Base-by-base conservation (phyloP, 1,140 invertebrate species). In the Drosophila micromelanica region DNA sequence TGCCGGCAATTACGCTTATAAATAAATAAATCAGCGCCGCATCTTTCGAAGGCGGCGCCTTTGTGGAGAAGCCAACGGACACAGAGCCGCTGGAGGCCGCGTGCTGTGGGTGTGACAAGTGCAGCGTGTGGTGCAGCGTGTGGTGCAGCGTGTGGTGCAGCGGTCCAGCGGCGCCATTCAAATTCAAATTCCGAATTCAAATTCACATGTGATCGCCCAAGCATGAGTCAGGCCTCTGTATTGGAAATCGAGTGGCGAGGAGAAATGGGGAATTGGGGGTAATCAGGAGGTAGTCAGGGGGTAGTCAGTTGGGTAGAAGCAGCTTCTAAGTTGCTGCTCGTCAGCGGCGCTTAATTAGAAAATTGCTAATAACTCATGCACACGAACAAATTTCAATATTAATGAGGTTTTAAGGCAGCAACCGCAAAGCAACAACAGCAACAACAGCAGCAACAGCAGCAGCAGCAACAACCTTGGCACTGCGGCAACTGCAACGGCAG, bases 321-420 rank as follows among this genome's bases (percentile, higher is more conserved):
- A 52, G 57, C 62, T 51, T 35, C 43, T 46, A 23, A 20, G 13
- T 13, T 49, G 62, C 68, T 62, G 59, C 78, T 81, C 69, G 80
- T 80, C 76, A 70, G 78, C 74, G 72, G 69, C 65, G 69, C 85
- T 90, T 89, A 89, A 89, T 89, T 89, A 89, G 84, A 89, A 89
- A 89, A 90, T 89, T 90, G 84, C 84, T 90, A 89, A 89, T 89
- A 89, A 90, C 84, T 89, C 85, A 90, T 90, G 84, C 85, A 89
- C 84, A 89, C 85, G 84, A 89, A 90, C 84, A 89, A 89, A 89
- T 90, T 89, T 89, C 85, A 89, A 89, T 89, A 89, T 89, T 89
- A 89, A 89, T 89, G 84, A 89, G 85, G 85, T 89, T 89, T 89
- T 69, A 72, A 73, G 85, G 57, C 67, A 80, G 45, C 80, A 60